Evolutionary conservation across 2,113 vertebrate genomes (phyloP).

Genomic region (Vombatus ursinus): DNA sequence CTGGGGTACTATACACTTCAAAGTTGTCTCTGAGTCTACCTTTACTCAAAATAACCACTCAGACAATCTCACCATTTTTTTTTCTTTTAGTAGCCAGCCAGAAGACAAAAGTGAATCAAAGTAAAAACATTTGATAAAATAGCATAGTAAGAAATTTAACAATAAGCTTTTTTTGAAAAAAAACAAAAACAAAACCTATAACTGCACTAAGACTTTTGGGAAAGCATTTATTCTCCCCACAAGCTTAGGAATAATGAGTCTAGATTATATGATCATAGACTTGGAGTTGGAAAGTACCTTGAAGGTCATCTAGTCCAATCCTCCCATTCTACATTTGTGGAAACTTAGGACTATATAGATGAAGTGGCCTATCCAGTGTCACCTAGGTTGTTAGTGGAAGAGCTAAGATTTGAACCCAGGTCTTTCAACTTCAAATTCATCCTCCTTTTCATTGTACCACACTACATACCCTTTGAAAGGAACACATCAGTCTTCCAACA

Average conservation of each 20-base stretch:
- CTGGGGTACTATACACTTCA: no score
- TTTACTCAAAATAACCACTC: no score
- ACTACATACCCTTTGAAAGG: neutral
- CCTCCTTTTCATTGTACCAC: neutral
- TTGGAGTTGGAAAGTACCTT: neutral
- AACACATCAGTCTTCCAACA: neutral
- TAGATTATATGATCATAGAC: neutral
- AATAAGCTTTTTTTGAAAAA: no score
- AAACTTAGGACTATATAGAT: neutral
- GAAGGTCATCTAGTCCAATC: neutral
- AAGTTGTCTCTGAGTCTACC: no score
- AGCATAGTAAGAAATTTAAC: no score
- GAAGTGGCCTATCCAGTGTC: neutral
- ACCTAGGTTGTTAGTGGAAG: neutral
- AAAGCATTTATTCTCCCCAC: neutral
- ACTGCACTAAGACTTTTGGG: no score
- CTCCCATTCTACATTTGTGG: neutral
- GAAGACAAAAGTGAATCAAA: no score
- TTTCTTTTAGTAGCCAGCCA: no score
- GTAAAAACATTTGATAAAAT: no score
- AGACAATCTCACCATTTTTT: no score
- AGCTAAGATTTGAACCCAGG: neutral
- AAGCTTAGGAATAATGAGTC: neutral
- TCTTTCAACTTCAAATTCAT: neutral
- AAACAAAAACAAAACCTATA: no score